Conservation (phyloP, 2,888 invertebrate genomes). For the Platynereis dumerilii region DNA sequence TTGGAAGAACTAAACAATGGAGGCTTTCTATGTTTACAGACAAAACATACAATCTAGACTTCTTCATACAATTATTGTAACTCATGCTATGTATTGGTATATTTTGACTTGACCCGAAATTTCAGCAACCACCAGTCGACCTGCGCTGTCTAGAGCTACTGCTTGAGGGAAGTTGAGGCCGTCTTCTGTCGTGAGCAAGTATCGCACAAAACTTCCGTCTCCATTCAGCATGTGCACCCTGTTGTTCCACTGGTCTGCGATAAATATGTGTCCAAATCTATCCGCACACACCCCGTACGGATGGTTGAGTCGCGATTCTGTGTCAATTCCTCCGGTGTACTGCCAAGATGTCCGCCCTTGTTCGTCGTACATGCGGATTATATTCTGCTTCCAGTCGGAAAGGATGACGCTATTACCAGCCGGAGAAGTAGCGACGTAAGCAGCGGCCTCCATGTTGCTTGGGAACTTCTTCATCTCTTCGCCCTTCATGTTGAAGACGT, state of each 20-base stretch:
- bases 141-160: conserved; percentile 31
- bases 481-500: conserved; percentile 33
- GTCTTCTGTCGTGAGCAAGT: conserved; percentile 37
- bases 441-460: conserved; percentile 38
- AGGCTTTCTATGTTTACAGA: no score
- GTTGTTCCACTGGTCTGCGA: conserved; percentile 44
- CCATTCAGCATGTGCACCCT: conserved; percentile 37
- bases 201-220: conserved; percentile 36
- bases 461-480: conserved; percentile 30
- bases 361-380: conserved; percentile 35
- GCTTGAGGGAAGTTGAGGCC: conserved; percentile 40
- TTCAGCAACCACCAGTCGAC: conserved; percentile 38
- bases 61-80: no score
- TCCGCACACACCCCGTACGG: conserved; percentile 41
- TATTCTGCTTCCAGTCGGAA: conserved; percentile 42
- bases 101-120: conserved; percentile 40
- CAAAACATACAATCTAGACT: no score
- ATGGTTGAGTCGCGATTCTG: conserved; percentile 36
- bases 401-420: conserved; percentile 34
- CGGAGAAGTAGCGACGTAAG: conserved; percentile 35
- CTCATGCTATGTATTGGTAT: conserved; percentile 39
- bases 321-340: conserved; percentile 37
- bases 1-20: no score
- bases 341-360: conserved; percentile 32
- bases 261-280: conserved; percentile 38